Evolutionary conservation across 2,113 vertebrate genomes (phyloP).

Genomic region (Zapornia atra): DNA sequence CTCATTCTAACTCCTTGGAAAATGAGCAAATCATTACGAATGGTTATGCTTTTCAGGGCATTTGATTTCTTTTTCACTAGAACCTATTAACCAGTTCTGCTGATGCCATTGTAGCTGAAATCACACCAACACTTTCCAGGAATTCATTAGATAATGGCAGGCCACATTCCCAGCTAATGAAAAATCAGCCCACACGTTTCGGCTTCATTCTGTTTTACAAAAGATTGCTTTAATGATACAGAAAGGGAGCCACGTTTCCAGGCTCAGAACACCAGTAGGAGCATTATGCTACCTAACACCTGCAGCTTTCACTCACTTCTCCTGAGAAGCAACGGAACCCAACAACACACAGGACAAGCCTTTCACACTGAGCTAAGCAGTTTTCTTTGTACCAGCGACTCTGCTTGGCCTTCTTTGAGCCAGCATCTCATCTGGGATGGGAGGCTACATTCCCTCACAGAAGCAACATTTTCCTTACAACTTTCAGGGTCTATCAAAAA

Average conservation of each 20-base stretch:
- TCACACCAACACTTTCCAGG: background rate
- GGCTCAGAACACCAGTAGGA: background rate
- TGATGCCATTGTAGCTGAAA: background rate
- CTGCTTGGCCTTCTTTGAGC: background rate
- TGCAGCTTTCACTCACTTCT: background rate
- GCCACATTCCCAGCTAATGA: background rate
- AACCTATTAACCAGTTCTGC: background rate
- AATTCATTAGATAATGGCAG: background rate
- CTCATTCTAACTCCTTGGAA: background rate
- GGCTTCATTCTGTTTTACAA: background rate
- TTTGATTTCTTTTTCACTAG: background rate
- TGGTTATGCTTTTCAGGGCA: background rate
- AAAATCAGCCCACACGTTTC: background rate
- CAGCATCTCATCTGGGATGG: background rate
- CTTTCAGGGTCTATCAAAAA: background rate
- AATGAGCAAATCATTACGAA: background rate
- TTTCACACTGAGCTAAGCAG: fast-evolving
- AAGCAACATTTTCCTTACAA: background rate
- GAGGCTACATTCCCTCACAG: background rate
- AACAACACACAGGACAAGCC: fast-evolving
- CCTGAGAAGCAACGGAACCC: fast-evolving
- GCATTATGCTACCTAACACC: background rate
- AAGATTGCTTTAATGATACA: background rate
- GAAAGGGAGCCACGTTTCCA: background rate
- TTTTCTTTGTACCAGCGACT: background rate